These are phyloP conservation scores for Acleris literana DNA, from an alignment of 2,888 invertebrate genomes.

Conservation along the genomic window DNA sequence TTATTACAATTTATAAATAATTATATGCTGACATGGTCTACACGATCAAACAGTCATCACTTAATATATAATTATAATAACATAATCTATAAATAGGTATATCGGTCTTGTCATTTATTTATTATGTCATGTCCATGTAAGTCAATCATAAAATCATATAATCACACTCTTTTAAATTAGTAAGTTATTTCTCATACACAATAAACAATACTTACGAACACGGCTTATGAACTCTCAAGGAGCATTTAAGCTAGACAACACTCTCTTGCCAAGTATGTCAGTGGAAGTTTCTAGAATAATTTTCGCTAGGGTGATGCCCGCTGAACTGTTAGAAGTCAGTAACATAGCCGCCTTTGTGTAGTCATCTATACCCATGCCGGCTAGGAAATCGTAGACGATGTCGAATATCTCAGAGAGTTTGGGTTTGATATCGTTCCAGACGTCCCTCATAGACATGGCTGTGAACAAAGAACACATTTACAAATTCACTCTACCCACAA, in stretches of 20 bases:
- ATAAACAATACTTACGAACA: neutral
- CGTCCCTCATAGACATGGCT: slow-evolving; percentile 71
- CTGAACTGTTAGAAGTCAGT: slow-evolving; percentile 50
- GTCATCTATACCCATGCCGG: slow-evolving; percentile 68
- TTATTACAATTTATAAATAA: neutral
- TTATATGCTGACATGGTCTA: neutral
- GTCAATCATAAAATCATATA: neutral
- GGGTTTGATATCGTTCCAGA: slow-evolving; percentile 66
- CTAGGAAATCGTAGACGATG: slow-evolving; percentile 72
- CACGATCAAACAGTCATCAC: neutral
- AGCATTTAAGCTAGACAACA: slow-evolving; percentile 59
- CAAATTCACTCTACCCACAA: neutral
- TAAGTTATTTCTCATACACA: neutral
- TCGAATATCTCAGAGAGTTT: slow-evolving; percentile 66
- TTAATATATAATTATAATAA: neutral
- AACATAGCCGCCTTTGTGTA: slow-evolving; percentile 62
- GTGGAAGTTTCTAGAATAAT: slow-evolving; percentile 64
- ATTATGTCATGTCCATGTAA: neutral
- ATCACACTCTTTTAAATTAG: too few species aligned
- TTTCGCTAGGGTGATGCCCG: slow-evolving; percentile 57
- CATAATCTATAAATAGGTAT: neutral
- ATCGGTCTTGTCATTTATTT: neutral
- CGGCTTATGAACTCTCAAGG: slow-evolving; percentile 45
- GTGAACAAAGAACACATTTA: slow-evolving; percentile 39
- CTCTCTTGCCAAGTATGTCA: slow-evolving; percentile 62